These are phyloP conservation scores for Caenorhabditis remanei DNA, from an alignment of 1,140 invertebrate genomes.

Conservation along the genomic window DNA sequence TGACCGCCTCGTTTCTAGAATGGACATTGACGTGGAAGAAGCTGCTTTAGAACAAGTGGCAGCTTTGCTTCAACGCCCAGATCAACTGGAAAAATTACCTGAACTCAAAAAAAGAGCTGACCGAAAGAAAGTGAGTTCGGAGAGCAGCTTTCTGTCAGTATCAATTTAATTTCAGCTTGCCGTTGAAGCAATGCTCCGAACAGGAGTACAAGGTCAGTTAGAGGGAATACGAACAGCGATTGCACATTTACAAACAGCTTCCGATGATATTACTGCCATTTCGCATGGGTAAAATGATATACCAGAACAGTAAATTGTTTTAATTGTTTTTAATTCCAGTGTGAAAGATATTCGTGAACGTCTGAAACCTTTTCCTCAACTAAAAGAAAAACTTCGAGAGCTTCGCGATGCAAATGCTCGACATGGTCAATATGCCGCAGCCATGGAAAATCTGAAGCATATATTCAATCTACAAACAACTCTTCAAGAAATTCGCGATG, in stretches of 20 bases:
- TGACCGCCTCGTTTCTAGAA: not conserved
- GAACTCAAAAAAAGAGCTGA: conserved; percentile 84
- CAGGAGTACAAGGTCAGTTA: conserved; percentile 96
- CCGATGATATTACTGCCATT: conserved; percentile 86
- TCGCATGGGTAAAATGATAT: conserved; percentile 82
- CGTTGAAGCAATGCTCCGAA: conserved; percentile 95
- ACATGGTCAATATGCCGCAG: conserved; percentile 92
- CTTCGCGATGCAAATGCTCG: conserved; percentile 92
- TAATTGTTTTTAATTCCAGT: conserved; percentile 76
- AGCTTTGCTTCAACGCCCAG: conserved; percentile 92
- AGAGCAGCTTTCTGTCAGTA: conserved; percentile 40
- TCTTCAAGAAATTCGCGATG: conserved; percentile 87
- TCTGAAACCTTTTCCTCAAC: conserved; percentile 83
- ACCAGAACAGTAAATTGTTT: too few relatives aligned
- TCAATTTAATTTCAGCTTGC: conserved; percentile 85
- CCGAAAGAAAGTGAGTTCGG: conserved; percentile 80
- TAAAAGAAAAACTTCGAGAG: conserved; percentile 86
- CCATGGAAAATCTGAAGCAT: conserved; percentile 97
- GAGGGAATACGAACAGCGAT: conserved; percentile 94
- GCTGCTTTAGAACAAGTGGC: conserved; percentile 90
- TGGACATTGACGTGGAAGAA: conserved; percentile 83
- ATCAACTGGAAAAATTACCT: conserved; percentile 93
- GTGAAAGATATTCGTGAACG: conserved; percentile 82
- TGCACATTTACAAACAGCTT: conserved; percentile 87
- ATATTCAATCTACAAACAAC: conserved; percentile 96